Evolutionary conservation across 2,113 vertebrate genomes (phyloP).

Genomic region (Protomyctophum bolini): DNA sequence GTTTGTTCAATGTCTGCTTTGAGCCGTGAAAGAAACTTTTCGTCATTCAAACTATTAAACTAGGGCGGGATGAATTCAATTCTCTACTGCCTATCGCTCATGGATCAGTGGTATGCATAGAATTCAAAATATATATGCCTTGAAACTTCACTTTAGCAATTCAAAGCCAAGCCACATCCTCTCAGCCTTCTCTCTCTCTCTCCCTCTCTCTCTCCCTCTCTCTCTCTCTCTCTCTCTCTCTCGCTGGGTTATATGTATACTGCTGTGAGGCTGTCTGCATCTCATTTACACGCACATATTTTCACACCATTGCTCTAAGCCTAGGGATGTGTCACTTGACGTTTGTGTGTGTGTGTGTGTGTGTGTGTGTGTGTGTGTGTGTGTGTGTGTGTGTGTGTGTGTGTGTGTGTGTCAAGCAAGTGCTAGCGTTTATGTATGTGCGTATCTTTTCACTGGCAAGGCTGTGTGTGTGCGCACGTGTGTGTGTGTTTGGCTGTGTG

Average conservation of each 20-base stretch:
- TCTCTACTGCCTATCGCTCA: slow-evolving; percentile 17
- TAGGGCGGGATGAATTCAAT: not conserved
- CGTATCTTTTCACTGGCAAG: not conserved
- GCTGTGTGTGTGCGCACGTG: not conserved
- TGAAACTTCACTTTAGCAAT: slow-evolving; percentile 56
- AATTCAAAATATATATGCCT: slow-evolving; percentile 54
- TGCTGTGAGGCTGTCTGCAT: slow-evolving; percentile 75
- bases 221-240: slow-evolving; percentile 17
- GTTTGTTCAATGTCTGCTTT: no score
- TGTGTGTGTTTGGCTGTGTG: not conserved
- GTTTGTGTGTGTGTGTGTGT: slow-evolving; percentile 20
- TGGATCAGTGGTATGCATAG: slow-evolving; percentile 53
- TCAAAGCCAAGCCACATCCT: slow-evolving; percentile 67
- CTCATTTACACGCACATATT: slow-evolving; percentile 78
- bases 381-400: slow-evolving; percentile 11
- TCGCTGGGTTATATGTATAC: not conserved
- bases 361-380: slow-evolving; percentile 20
- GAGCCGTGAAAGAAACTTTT: no score
- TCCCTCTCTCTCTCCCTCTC: not conserved
- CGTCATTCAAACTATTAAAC: no score
- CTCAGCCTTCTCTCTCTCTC: not conserved
- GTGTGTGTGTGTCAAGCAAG: not conserved
- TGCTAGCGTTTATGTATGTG: not conserved
- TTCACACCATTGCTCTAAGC: slow-evolving; percentile 63
- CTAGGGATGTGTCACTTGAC: slow-evolving; percentile 51